Evolutionary conservation across 2,888 invertebrate genomes (phyloP), one percentile per base, ranked within the genome.

Genomic region (Theodoxus fluviatilis): DNA sequence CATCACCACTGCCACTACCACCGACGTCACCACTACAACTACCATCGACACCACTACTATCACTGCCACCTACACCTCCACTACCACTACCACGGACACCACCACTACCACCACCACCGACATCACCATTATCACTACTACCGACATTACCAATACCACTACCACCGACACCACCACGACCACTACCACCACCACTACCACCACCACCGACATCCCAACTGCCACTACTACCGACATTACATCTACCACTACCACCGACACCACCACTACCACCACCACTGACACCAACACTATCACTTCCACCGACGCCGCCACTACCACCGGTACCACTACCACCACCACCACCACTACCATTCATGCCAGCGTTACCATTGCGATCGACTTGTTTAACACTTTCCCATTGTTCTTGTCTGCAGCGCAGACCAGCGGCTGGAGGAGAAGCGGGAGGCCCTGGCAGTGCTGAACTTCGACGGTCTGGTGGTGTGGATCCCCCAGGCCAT

Each of bases 341-440:
- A 43, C 43, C 18, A 43, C 43, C 18, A 43, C 43, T 43, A 55
- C 55, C 25, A 55, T 9, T 22, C 7, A 9, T 22, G 22, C 55
- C 22, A 22, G n/a, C 25, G 25, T 49, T 49, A 7, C 22, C 25
- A 15, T 31, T 31, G 6, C 28, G 18, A 25, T 15, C 6, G 6
- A 15, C 49, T 7, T 22, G 12, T 22, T 25, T 47, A 15, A 25
- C 43, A 43, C 22, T 0, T 25, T 43, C 31, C 15, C 12, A 22
- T 55, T 33, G 7, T 4, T 69, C 49, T 35, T 47, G 9, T 76
- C 73, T 40, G 75, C 79, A 87, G 87, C 76, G 87, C 87, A 52
- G 87, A 87, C 74, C 82, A 83, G 22, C 78, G 87, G 9, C 76
- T 86, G 57, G 84, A 85, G 71, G 87, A 87, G 74, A 84, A 84